Evolutionary conservation across 2,113 vertebrate genomes (phyloP).

Genomic region (Eulacestoma nigropectus): DNA sequence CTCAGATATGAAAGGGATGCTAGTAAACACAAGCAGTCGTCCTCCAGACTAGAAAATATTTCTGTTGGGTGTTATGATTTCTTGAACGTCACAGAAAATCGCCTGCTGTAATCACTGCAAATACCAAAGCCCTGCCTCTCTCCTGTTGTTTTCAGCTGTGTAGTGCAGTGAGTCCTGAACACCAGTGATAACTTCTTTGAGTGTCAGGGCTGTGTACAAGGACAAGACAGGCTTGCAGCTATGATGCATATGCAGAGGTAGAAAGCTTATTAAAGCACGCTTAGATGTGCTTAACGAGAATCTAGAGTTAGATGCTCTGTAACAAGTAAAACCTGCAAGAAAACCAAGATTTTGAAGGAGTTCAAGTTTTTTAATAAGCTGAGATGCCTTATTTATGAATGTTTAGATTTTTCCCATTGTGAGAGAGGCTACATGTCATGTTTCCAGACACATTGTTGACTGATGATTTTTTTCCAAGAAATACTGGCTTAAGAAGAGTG

Average conservation of each 20-base stretch:
- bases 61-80: not conserved
- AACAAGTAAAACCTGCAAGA: not conserved
- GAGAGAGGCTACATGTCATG: not conserved
- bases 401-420: not conserved
- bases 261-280: not conserved
- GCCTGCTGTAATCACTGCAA: not conserved
- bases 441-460: constrained; percentile 49
- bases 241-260: not conserved
- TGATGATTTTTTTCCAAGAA: constrained; percentile 51
- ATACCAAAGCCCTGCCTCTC: not conserved
- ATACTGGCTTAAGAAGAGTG: constrained; percentile 45
- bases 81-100: not conserved
- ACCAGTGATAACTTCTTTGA: not conserved
- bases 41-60: not conserved
- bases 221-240: not conserved
- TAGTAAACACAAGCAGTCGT: not conserved
- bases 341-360: not conserved
- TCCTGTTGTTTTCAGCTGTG: not conserved
- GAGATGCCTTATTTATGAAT: not conserved
- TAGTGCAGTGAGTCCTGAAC: not conserved
- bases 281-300: not conserved
- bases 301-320: not conserved
- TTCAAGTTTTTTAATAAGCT: not conserved
- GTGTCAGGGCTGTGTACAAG: not conserved
- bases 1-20: not conserved